phyloP scores from a whole-genome alignment of 2,888 invertebrate genomes.

The Entomobrya multifasciata region DNA sequence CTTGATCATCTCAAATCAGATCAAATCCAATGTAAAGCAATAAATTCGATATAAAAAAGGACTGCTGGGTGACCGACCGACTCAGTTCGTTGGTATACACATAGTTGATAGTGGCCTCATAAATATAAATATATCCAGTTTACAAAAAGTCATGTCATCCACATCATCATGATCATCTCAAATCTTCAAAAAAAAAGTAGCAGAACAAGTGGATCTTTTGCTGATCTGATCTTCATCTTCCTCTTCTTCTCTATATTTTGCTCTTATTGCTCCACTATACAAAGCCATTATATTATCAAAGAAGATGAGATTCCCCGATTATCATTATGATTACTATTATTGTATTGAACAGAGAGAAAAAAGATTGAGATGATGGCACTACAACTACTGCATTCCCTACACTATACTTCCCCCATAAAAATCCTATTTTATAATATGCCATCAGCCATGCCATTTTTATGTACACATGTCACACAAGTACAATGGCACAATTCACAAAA shows the following conservation, averaged over 20 bases:
- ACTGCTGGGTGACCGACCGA: conserved; percentile 50
- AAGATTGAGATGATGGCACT: conserved; percentile 23
- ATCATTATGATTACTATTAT: not conserved
- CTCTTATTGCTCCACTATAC: not conserved
- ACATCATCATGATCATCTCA: not conserved
- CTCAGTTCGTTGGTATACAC: too few species aligned
- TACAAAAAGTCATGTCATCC: conserved; percentile 34
- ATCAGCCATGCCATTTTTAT: conserved; percentile 3
- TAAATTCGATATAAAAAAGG: not conserved
- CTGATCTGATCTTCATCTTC: not conserved
- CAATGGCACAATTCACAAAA: conserved; percentile 46
- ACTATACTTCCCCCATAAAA: not conserved
- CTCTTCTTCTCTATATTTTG: conserved; percentile 6
- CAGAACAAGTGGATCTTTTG: conserved; percentile 30
- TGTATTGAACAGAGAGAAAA: not conserved
- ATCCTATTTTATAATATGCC: conserved; percentile 34
- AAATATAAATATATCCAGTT: conserved; percentile 50
- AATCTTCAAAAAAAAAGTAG: not conserved
- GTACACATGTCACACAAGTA: conserved; percentile 30
- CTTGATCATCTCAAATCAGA: conserved; percentile 33
- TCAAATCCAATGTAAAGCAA: too few species aligned
- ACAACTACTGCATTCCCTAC: not conserved
- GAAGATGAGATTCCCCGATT: too few species aligned
- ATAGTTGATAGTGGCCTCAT: conserved; percentile 22
- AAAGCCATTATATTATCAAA: not conserved